Percentiles rank a stretch among this genome's conserved stretches.
These are phyloP conservation scores for Craterocephalus amniculus DNA, from an alignment of 2,797 vertebrate genomes.

Conservation along the genomic window DNA sequence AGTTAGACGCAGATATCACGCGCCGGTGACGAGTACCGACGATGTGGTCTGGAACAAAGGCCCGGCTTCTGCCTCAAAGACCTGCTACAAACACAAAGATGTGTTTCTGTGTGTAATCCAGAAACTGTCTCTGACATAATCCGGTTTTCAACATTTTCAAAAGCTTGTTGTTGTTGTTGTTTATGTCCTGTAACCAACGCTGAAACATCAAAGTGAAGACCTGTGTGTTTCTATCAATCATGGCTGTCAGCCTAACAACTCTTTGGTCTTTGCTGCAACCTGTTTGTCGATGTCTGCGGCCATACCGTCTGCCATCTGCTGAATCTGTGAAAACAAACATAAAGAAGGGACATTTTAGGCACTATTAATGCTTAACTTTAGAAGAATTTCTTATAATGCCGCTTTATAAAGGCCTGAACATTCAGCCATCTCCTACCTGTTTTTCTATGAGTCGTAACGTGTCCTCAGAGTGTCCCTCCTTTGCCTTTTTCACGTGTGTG, in stretches of 20 bases:
- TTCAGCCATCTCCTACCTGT: constrained; percentile 82
- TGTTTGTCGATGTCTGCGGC: constrained; percentile 89
- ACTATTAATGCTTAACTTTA: no score
- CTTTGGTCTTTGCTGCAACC: constrained; percentile 91
- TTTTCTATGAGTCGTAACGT: constrained; percentile 91
- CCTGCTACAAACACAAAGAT: not conserved
- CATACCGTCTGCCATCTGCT: constrained; percentile 89
- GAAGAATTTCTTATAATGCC: not conserved
- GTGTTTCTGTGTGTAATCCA: constrained; percentile 2
- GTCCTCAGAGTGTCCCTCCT: constrained; percentile 90
- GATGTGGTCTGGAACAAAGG: constrained; percentile 31
- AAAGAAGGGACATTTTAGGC: not conserved
- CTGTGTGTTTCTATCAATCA: not conserved
- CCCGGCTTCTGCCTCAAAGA: constrained; percentile 10
- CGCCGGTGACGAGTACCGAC: constrained; percentile 33
- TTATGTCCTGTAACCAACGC: constrained; percentile 16
- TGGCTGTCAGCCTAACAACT: constrained; percentile 86
- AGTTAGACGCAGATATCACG: constrained; percentile 61
- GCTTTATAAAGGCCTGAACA: not conserved
- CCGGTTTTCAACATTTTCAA: constrained; percentile 11
- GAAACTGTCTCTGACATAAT: not conserved
- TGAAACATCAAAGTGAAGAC: constrained; percentile 12
- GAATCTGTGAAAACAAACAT: constrained; percentile 82
- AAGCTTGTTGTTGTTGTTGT: constrained; percentile 3
- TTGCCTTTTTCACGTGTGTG: constrained; percentile 87